A percentile compares a stretch with the other conserved stretches of the same genome.
These are phyloP conservation scores for Climacteris rufus DNA, from an alignment of 2,113 vertebrate species.

Conservation along the genomic window DNA sequence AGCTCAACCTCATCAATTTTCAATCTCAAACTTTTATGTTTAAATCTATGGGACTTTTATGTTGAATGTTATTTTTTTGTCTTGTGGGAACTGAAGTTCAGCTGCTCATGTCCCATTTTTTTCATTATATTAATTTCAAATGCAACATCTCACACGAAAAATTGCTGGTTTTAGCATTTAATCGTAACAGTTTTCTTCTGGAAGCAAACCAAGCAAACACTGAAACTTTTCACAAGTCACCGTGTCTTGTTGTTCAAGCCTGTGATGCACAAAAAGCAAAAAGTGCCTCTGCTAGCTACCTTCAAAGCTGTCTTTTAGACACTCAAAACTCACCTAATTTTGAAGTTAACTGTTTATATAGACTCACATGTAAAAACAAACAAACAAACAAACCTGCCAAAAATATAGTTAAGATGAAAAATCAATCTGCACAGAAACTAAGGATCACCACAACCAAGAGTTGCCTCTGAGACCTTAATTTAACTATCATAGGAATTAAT, in stretches of 20 bases:
- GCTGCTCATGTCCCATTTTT: background rate
- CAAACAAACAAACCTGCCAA: background rate
- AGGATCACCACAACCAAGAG: background rate
- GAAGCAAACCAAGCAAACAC: background rate
- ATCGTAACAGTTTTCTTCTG: background rate
- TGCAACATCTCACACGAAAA: background rate
- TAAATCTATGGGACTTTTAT: background rate
- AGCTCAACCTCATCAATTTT: background rate
- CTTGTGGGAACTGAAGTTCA: background rate
- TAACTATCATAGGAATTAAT: background rate
- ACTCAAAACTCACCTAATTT: background rate
- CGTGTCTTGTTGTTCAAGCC: background rate
- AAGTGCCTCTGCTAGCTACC: background rate
- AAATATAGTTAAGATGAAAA: background rate
- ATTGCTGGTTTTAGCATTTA: background rate
- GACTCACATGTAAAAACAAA: background rate
- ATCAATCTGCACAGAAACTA: background rate
- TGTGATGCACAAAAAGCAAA: background rate
- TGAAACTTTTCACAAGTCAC: background rate
- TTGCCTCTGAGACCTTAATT: background rate
- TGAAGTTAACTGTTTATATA: background rate
- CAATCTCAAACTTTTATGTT: background rate
- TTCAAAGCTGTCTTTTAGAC: background rate
- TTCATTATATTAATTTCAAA: background rate
- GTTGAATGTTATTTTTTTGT: background rate